Evolutionary conservation across 2,113 vertebrate genomes (phyloP), one percentile per base, ranked within the genome.

Genomic region (Apodemus sylvaticus): DNA sequence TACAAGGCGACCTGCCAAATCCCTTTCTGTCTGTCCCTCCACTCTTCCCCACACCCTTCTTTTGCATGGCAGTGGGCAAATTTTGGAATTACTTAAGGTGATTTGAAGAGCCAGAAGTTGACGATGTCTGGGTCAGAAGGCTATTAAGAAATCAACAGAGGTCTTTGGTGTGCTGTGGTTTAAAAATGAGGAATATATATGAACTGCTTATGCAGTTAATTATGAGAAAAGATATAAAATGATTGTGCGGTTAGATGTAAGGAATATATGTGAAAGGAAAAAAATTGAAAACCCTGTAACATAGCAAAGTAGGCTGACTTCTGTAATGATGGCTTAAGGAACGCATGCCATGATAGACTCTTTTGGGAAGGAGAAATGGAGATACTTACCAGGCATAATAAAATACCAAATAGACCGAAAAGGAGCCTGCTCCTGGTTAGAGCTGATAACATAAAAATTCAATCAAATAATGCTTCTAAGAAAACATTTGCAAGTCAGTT

Each of bases 401-500:
- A 89, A 93, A 91, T 45, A 45, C 1, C 29, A 20, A 89, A 26
- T 7, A 81, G 34, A 12, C 53, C 77, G 7, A 76, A 26, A 2
- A 7, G 48, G 26, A 26, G 20, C 45, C 53, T 71, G 83, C 24
- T 87, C 22, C n/a, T 79, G 26, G 55, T 62, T 48, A 74, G 73
- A 73, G 17, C 4, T 34, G 53, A 53, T 48, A 93, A 77, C 51
- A 58, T 20, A 70, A 81, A 79, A 91, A 83, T 83, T 36, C 70
- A 76, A 74, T 62, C 60, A 89, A 90, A 13, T 17, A 58, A 87
- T n/a, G 8, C 36, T 24, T 78, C 86, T 58, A 70, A 90, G 51
- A 77, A 93, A 71, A 73, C 58, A 92, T 86, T 48, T 74, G 66
- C 48, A 90, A 85, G 60, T 64, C 60, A 70, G 24, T 93, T 89